Conservation (phyloP, 1,140 invertebrate species). For the Cecropterus lyciades region DNA sequence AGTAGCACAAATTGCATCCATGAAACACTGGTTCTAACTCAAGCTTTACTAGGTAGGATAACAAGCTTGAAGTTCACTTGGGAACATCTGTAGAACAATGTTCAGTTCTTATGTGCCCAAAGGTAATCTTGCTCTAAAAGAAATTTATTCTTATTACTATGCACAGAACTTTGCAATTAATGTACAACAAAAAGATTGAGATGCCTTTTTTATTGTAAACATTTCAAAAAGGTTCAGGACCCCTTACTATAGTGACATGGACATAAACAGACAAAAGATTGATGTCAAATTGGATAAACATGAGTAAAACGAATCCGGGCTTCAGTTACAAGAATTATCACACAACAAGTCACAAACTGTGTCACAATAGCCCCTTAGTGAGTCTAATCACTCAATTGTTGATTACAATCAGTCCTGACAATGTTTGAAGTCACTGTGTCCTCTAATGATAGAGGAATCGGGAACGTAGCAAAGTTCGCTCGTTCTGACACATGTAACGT, state of each 20-base stretch:
- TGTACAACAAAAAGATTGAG: too few species aligned
- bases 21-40: too few species aligned
- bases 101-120: too few species aligned
- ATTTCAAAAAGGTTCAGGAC: neutral
- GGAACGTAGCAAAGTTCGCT: neutral
- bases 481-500: conserved; percentile 37
- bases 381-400: conserved; percentile 22
- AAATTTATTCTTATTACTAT: too few species aligned
- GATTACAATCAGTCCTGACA: conserved; percentile 26
- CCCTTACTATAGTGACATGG: neutral
- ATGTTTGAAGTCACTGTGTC: conserved; percentile 17
- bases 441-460: neutral
- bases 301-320: neutral
- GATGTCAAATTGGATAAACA: conserved; percentile 3
- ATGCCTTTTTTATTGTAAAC: too few species aligned
- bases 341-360: conserved; percentile 6
- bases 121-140: too few species aligned
- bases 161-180: too few species aligned
- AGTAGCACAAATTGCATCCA: too few species aligned
- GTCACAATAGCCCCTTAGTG: conserved; percentile 11
- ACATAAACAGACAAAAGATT: neutral
- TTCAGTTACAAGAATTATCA: conserved; percentile 9
- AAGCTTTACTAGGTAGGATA: too few species aligned
- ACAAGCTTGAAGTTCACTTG: too few species aligned
- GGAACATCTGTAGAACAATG: too few species aligned